Conservation (phyloP, 2,797 vertebrate species). For the Cossypha polioptera region DNA sequence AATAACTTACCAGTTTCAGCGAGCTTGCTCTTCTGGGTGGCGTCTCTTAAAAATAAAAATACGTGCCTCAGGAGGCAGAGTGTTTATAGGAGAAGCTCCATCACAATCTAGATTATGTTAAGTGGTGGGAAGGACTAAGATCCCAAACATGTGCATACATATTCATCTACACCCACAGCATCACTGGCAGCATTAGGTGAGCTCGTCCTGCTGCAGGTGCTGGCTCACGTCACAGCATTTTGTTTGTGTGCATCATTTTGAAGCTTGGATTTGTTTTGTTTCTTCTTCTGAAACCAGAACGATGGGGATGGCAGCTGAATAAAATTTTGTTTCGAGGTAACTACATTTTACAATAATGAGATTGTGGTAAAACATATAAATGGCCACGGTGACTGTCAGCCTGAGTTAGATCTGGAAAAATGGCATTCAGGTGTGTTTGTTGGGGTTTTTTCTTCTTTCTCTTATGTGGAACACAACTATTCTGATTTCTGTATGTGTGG, state of each 20-base stretch:
- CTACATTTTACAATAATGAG: not conserved
- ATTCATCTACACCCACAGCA: conserved; percentile 41
- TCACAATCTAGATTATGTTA: conserved; percentile 24
- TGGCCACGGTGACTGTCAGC: not conserved
- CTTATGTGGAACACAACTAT: not conserved
- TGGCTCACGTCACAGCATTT: not conserved
- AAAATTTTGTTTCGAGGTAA: not conserved
- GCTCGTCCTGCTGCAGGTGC: not conserved
- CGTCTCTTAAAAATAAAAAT: not conserved
- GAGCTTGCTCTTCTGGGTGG: not conserved
- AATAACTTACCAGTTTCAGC: conserved; percentile 30
- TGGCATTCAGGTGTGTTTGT: not conserved
- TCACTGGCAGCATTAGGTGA: not conserved
- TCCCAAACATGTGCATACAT: conserved; percentile 10
- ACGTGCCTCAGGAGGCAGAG: not conserved
- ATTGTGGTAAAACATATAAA: not conserved
- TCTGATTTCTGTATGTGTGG: not conserved
- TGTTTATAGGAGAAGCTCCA: conserved; percentile 40
- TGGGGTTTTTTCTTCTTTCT: not conserved
- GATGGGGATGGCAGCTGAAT: not conserved
- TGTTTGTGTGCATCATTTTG: not conserved
- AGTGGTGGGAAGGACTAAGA: conserved; percentile 49
- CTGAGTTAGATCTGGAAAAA: not conserved
- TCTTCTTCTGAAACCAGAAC: not conserved
- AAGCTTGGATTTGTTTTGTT: not conserved